Evolutionary conservation across 1,140 invertebrate genomes (phyloP), one percentile per base, ranked within the genome.

Genomic region (Littorina saxatilis): DNA sequence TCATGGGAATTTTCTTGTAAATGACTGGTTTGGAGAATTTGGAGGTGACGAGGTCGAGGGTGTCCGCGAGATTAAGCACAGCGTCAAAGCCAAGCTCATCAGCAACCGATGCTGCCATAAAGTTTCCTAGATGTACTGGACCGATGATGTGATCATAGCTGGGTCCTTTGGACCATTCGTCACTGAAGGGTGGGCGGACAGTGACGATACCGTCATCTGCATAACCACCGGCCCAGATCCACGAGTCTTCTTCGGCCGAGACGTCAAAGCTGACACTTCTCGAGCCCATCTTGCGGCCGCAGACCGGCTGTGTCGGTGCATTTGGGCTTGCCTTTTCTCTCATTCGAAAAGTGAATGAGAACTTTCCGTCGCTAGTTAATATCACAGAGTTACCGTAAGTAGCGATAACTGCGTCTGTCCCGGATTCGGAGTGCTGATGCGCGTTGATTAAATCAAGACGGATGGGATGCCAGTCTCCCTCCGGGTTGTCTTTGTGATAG

Each of bases 41-140:
- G n/a, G 73, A 39, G 2, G 79, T 63, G 68, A 84, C 68, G 20
- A 86, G 55, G 52, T 82, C 83, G 20, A 84, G 55, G 35, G 80
- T 79, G 29, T 84, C 82, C 1, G 85, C 83, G 23, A 86, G 68
- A 58, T 86, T 86, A 17, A 86, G 58, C 17, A 86, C 66, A 27
- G 61, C 77, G 35, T 84, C 83, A 73, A 86, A 84, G 29, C 79
- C 83, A n/a, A 79, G 55, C 55, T 82, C n/a, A 32, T 81, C 78
- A 37, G 85, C 83, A 9, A 79, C 47, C 0, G 80, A 79, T 3
- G 85, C 83, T 27, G 85, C 83, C 17, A 82, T 86, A 79, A 85
- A 86, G 70, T 86, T 86, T n/a, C 85, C 85, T n/a, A 86, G 74
- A 74, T 82, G 55, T 9, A 84, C 74, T 27, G 35, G 29, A 27